Evolutionary conservation across 2,797 vertebrate genomes (phyloP).

Genomic region (Parauchenoglanis punctatus): DNA sequence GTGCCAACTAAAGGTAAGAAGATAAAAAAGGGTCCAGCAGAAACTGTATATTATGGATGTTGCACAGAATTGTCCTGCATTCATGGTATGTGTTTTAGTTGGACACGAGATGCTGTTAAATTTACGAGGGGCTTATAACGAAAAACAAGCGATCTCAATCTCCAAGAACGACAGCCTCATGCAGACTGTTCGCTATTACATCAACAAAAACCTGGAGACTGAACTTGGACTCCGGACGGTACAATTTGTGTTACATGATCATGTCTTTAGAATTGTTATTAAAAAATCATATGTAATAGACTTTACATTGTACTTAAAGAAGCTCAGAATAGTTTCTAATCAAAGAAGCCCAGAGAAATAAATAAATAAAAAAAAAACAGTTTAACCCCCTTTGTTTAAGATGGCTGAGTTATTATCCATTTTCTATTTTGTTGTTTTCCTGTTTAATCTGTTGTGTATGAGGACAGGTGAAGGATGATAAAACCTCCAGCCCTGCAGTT

Average conservation of each 20-base stretch:
- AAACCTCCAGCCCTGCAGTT: neutral
- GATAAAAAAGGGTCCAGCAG: too few relatives aligned
- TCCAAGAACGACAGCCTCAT: neutral
- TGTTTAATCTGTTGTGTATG: neutral
- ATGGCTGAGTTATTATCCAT: neutral
- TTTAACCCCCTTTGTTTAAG: neutral
- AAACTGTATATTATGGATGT: too few relatives aligned
- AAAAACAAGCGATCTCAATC: slow-evolving; percentile 58
- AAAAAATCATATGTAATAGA: neutral
- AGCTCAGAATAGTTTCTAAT: neutral
- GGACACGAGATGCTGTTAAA: slow-evolving; percentile 68
- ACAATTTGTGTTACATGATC: neutral
- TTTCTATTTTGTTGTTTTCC: neutral
- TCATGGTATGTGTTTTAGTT: slow-evolving; percentile 59
- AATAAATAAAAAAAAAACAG: neutral
- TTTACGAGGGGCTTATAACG: slow-evolving; percentile 77
- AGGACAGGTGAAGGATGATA: neutral
- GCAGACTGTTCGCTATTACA: slow-evolving; percentile 73
- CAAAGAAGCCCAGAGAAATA: neutral
- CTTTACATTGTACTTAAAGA: neutral
- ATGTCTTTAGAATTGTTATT: too few relatives aligned
- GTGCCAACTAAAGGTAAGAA: slow-evolving; percentile 55
- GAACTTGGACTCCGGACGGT: slow-evolving; percentile 45
- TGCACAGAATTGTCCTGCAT: too few relatives aligned
- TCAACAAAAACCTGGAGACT: slow-evolving; percentile 65